phyloP scores from a whole-genome alignment of 2,113 vertebrate species.

The Gopherus flavomarginatus region DNA sequence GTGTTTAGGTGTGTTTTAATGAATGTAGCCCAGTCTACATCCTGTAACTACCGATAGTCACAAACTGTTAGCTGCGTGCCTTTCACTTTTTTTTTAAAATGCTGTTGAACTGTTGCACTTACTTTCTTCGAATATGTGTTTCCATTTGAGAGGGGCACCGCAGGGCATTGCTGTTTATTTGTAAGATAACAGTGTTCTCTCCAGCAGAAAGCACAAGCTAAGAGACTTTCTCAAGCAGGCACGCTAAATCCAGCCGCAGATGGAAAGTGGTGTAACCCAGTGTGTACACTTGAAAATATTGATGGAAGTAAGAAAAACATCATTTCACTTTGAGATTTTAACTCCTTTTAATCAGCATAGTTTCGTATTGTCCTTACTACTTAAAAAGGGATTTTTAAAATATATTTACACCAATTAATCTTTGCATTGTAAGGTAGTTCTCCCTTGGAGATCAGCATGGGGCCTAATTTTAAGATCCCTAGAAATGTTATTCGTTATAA shows the following conservation, averaged over 20 bases:
- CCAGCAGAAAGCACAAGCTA: slow-evolving; percentile 36
- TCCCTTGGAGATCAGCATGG: neutral
- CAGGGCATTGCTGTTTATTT: slow-evolving; percentile 64
- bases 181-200: slow-evolving; percentile 48
- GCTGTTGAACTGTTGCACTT: slow-evolving; percentile 48
- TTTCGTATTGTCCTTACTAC: neutral
- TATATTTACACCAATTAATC: neutral
- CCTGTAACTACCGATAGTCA: neutral
- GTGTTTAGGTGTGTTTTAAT: slow-evolving; percentile 10
- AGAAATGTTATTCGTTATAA: slow-evolving; percentile 40
- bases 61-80: neutral
- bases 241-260: slow-evolving; percentile 33
- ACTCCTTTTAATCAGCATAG: neutral
- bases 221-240: slow-evolving; percentile 22
- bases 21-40: neutral
- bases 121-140: slow-evolving; percentile 48
- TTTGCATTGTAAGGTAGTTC: neutral
- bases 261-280: slow-evolving; percentile 47
- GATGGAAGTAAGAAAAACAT: neutral
- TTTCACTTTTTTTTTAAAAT: neutral
- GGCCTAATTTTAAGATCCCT: slow-evolving; percentile 23
- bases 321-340: neutral
- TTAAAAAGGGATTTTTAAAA: neutral
- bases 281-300: slow-evolving; percentile 46
- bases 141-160: slow-evolving; percentile 51